Base-by-base conservation (phyloP, 2,113 vertebrate genomes). In the Crocuta crocuta region DNA sequence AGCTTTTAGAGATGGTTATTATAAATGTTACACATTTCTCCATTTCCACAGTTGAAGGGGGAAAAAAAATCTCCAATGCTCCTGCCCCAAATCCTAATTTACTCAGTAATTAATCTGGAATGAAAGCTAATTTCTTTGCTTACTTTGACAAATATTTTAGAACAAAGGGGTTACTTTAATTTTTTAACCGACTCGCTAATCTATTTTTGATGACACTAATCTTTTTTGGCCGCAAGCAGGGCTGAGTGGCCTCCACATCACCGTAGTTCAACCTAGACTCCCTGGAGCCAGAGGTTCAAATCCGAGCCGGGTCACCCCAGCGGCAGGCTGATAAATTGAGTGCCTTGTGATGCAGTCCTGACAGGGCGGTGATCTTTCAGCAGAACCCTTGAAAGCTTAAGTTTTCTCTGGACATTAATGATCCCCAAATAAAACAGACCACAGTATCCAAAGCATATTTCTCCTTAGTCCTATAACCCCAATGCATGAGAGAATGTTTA, bases 261-360 rank as follows among this genome's bases (percentile, higher is more conserved):
- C 97, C 68, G 63, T 95, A 89, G 82, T 96, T 95, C 95, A 96
- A 91, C 97, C 97, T 98, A 98, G 98, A 98, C 98, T 98, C 98
- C 97, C 97, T 98, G 98, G 98, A 98, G 98, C 98, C 98, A 90
- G 97, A 98, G 94, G 98, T 98, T 98, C 98, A 98, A 97, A 95
- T 97, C 98, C 94, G 39, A 97, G 94, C 91, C 8, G 43, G 98
- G 98, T 98, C 98, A 97, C 94, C 94, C 92, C 65, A 73, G 88
- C 4, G 0, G 81, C 97, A 93, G 88, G 85, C 97, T 98, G 98
- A 98, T 98, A 97, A 98, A 98, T 97, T 86, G 97, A 97, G 98
- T 98, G 98, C 83, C 85, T 96, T 74, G 81, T 96, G 97, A 98
- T 89, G 91, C 24, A 80, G 87, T 31, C 92, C 78, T 98, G 98